Percentiles rank a stretch among this genome's conserved stretches.
Evolutionary conservation across 2,797 vertebrate genomes (phyloP).

Genomic region (Micrastur ruficollis): DNA sequence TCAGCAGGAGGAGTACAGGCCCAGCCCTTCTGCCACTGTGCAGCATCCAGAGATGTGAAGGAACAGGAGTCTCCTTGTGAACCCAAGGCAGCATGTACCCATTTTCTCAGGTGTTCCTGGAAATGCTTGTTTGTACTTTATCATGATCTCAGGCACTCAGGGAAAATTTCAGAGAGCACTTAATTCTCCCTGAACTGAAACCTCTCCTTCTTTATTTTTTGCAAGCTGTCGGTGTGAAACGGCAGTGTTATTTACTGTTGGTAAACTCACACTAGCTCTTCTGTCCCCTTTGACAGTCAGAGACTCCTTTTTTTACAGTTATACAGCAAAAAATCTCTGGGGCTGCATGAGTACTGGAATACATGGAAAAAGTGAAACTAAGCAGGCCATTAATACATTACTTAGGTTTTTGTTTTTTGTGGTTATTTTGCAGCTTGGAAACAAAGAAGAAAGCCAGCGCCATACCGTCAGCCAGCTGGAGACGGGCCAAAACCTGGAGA

Average conservation of each 20-base stretch:
- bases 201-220: background rate
- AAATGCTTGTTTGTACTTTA: background rate
- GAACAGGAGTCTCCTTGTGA: background rate
- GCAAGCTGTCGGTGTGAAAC: background rate
- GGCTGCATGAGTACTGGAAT: background rate
- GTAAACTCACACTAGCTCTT: background rate
- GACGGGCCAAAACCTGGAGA: background rate
- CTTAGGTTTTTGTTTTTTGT: background rate
- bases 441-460: background rate
- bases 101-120: background rate
- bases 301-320: background rate
- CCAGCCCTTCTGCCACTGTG: background rate
- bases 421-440: background rate
- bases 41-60: fast-evolving
- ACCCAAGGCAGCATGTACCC: background rate
- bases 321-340: background rate
- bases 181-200: background rate
- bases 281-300: background rate
- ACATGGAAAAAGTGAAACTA: background rate
- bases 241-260: background rate
- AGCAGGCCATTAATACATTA: background rate
- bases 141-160: background rate
- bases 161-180: background rate
- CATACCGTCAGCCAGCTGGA: background rate
- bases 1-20: background rate